phyloP scores from a whole-genome alignment of 1,140 invertebrate species.

The Centruroides vittatus region DNA sequence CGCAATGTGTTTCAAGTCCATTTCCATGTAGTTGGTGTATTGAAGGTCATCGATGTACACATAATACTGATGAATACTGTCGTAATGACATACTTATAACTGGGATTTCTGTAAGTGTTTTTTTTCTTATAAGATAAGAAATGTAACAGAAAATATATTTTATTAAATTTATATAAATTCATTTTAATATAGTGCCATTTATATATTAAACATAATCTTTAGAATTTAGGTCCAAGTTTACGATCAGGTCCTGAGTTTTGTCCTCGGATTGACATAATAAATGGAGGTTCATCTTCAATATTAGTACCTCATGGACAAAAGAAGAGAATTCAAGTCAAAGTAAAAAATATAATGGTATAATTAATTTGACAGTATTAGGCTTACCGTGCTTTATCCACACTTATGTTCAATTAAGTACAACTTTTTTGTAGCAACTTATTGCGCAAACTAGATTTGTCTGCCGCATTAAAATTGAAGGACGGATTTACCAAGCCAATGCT shows the following conservation, averaged over 20 bases:
- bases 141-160: too few species aligned
- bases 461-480: constrained; percentile 90
- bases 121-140: too few species aligned
- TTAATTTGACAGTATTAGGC: too few species aligned
- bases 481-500: constrained; percentile 80
- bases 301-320: constrained; percentile 77
- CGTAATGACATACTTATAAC: too few species aligned
- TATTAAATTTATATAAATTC: too few species aligned
- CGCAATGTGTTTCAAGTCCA: too few species aligned
- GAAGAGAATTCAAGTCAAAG: constrained; percentile 78
- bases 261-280: constrained; percentile 79
- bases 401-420: background rate
- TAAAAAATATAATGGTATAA: constrained; percentile 56
- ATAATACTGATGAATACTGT: too few species aligned
- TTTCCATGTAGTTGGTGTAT: too few species aligned
- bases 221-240: constrained; percentile 59
- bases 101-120: too few species aligned
- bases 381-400: too few species aligned
- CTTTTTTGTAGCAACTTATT: constrained; percentile 60
- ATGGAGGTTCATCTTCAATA: constrained; percentile 57
- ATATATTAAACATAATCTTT: background rate
- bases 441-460: constrained; percentile 85
- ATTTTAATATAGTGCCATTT: background rate
- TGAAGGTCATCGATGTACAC: too few species aligned
- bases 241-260: constrained; percentile 83